Evolutionary conservation across 2,797 vertebrate genomes (phyloP).

Genomic region (Lacerta agilis): DNA sequence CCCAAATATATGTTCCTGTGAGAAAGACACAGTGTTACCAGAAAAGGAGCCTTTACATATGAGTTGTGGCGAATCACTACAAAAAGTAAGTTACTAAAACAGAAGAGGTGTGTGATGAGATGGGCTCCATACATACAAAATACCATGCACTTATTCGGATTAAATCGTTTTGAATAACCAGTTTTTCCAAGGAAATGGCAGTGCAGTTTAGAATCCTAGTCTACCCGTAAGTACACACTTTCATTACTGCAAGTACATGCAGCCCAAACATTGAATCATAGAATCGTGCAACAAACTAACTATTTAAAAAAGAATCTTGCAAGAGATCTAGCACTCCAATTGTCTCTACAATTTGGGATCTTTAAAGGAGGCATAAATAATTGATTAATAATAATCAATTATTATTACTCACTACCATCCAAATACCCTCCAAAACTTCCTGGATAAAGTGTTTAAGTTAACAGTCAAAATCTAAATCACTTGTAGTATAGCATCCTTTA

Average conservation of each 20-base stretch:
- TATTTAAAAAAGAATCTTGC: neutral
- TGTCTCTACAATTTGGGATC: neutral
- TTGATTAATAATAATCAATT: neutral
- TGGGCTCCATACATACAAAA: neutral
- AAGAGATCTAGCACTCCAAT: neutral
- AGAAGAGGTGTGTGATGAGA: neutral
- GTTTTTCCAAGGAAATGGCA: neutral
- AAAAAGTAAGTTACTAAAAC: neutral
- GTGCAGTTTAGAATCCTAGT: neutral
- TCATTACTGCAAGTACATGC: neutral
- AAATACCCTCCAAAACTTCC: neutral
- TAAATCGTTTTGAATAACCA: neutral
- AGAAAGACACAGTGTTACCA: neutral
- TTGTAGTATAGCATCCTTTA: neutral
- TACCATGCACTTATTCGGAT: neutral
- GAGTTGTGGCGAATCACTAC: neutral
- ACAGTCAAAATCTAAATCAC: neutral
- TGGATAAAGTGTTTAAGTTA: neutral
- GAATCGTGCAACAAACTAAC: neutral
- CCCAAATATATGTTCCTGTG: neutral
- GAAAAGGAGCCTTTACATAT: neutral
- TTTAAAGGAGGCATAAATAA: neutral
- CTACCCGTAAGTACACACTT: neutral
- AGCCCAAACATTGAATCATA: neutral
- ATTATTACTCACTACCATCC: neutral